Evolutionary conservation across 2,888 invertebrate species (phyloP), one percentile per base, ranked within the genome.

Genomic region (Nomada ruficornis): DNA sequence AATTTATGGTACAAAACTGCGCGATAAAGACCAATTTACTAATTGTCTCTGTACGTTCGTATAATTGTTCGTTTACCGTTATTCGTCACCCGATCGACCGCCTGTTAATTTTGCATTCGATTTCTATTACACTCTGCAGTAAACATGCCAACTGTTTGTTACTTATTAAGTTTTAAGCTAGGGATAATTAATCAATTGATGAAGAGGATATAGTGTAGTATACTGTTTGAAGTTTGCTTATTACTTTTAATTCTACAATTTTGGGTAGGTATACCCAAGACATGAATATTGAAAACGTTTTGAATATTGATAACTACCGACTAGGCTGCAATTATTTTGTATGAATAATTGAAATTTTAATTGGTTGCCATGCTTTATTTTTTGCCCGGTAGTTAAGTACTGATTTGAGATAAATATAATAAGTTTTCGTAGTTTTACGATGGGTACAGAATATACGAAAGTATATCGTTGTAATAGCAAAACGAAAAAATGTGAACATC

Each of bases 1-100:
- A 70, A 47, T 29, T 50, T 29, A 26, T 26, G 26, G 26, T 26
- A 23, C 50, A 42, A 63, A 64, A 65, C 18, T 29, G 2, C 50
- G 36, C 11, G 73, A 63, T 64, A 57, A 70, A 60, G 54, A 29
- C 67, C 75, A 75, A 82, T 82, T 70, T 67, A 52, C 65, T 75
- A 50, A 75, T 70, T 70, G 75, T 64, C 7, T 0, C 4, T 0
- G 15, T 29, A 2, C 2, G 26, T 26, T 23, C 47, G 52, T 13
- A 23, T 10, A 60, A 65, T 47, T 69, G 26, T 64, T 52, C 68
- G 23, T 65, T 18, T 47, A 57, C 36, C 29, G 23, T n/a, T 50
- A 64, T 60, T 70, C 26, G 23, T 59, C 44, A 23, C 11, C 13
- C 59, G 9, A 18, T 54, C 42, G n/a, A 26, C n/a, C 2, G 59